Conservation (phyloP, 2,797 vertebrate genomes). For the Notolepis coatsorum region DNA sequence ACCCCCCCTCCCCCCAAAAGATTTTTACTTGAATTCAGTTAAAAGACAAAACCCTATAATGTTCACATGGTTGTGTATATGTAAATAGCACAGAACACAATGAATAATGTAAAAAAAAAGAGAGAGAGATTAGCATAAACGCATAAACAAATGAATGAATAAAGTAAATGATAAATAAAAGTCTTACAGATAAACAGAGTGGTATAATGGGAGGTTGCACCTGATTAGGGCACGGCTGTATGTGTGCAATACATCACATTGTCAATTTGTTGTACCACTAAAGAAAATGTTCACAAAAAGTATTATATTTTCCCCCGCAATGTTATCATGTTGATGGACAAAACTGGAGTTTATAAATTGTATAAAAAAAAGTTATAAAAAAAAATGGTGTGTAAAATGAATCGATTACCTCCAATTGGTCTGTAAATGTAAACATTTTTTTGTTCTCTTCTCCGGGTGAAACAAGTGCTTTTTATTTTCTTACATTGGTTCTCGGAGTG, state of each 20-base stretch:
- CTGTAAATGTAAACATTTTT: slow-evolving; percentile 93
- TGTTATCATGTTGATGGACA: slow-evolving; percentile 91
- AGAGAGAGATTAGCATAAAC: slow-evolving; percentile 42
- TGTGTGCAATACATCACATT: slow-evolving; percentile 74
- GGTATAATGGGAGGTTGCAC: slow-evolving; percentile 70
- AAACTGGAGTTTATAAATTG: slow-evolving; percentile 90
- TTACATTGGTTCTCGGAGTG: slow-evolving; percentile 91
- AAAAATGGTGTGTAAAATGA: slow-evolving; percentile 91
- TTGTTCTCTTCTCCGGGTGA: slow-evolving; percentile 87
- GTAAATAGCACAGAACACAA: slow-evolving; percentile 91
- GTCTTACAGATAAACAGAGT: slow-evolving; percentile 62
- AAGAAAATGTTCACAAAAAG: slow-evolving; percentile 79
- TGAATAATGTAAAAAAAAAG: slow-evolving; percentile 77
- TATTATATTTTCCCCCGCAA: slow-evolving; percentile 87
- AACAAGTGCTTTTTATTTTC: slow-evolving; percentile 99
- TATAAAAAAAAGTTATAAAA: slow-evolving; percentile 84
- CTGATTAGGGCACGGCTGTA: slow-evolving; percentile 86
- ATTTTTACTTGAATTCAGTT: slow-evolving; percentile 93
- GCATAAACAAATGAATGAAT: slow-evolving; percentile 40
- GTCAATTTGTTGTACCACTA: slow-evolving; percentile 90
- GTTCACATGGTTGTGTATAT: slow-evolving; percentile 88
- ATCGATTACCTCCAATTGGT: slow-evolving; percentile 94
- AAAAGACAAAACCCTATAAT: slow-evolving; percentile 85
- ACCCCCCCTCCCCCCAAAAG: slow-evolving; percentile 76
- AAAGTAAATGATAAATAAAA: slow-evolving; percentile 39